A percentile compares a stretch with the other conserved stretches of the same genome.
Evolutionary conservation across 2,797 vertebrate species (phyloP).

Genomic region (Allobates femoralis): DNA sequence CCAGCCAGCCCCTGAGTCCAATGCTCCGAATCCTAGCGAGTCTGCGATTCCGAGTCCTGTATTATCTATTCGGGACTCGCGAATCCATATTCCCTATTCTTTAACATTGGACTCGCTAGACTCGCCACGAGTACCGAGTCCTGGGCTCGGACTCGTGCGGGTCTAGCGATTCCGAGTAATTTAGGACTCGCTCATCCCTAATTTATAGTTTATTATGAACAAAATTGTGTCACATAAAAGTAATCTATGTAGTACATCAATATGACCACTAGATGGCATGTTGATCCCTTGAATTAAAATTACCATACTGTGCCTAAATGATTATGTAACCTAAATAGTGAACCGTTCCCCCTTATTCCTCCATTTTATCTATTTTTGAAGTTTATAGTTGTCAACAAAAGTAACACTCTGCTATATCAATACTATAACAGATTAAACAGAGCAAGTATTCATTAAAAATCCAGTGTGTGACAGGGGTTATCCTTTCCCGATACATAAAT

Average conservation of each 20-base stretch:
- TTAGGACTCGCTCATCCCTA: no score
- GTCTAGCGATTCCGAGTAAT: no score
- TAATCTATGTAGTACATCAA: not conserved
- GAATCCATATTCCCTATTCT: no score
- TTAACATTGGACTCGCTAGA: no score
- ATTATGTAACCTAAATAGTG: not conserved
- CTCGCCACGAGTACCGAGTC: no score
- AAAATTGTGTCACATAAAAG: not conserved
- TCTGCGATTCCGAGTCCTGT: no score
- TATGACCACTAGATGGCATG: constrained; percentile 27
- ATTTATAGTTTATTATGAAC: not conserved
- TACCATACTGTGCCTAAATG: not conserved
- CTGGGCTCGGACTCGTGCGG: no score
- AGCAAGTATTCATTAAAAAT: not conserved
- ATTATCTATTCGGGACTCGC: no score
- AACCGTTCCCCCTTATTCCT: not conserved
- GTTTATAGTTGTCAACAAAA: not conserved
- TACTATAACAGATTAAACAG: not conserved
- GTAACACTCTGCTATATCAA: not conserved
- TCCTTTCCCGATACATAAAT: not conserved
- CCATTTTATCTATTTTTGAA: not conserved
- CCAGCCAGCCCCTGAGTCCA: no score
- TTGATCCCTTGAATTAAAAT: not conserved
- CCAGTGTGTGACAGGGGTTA: not conserved
- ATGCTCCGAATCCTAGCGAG: no score